Conservation (phyloP, 2,113 vertebrate genomes). For the Amblyornis subalaris region DNA sequence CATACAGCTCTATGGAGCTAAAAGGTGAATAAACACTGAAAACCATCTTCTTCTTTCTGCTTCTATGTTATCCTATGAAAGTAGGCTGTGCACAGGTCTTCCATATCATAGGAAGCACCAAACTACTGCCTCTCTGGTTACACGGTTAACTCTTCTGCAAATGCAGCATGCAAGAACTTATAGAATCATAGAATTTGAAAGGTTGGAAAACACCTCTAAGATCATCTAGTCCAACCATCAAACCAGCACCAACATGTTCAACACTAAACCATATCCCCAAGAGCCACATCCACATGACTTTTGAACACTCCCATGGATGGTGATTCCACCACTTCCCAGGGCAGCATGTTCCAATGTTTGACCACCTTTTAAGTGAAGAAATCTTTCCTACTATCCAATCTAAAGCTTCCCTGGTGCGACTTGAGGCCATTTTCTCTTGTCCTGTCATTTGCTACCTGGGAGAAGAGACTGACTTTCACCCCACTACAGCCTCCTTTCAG, state of each 20-base stretch:
- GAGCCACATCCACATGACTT: background rate
- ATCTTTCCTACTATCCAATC: background rate
- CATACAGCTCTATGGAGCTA: background rate
- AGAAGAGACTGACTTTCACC: background rate
- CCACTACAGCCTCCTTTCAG: background rate
- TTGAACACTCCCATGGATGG: background rate
- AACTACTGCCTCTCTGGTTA: background rate
- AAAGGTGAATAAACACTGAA: background rate
- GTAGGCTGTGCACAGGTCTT: background rate
- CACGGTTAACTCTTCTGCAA: background rate
- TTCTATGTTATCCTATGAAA: background rate
- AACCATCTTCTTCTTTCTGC: background rate
- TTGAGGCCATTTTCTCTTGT: background rate
- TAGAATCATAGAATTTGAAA: background rate
- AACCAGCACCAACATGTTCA: background rate
- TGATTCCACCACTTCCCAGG: background rate
- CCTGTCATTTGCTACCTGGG: background rate
- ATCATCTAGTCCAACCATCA: background rate
- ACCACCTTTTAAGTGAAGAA: background rate
- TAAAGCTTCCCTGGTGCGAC: background rate
- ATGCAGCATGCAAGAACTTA: background rate
- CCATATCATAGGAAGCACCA: background rate
- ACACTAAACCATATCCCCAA: background rate
- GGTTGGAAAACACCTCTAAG: background rate
- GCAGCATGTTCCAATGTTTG: background rate